Conservation (phyloP, 2,888 invertebrate species). For the Mythimna pallens region DNA sequence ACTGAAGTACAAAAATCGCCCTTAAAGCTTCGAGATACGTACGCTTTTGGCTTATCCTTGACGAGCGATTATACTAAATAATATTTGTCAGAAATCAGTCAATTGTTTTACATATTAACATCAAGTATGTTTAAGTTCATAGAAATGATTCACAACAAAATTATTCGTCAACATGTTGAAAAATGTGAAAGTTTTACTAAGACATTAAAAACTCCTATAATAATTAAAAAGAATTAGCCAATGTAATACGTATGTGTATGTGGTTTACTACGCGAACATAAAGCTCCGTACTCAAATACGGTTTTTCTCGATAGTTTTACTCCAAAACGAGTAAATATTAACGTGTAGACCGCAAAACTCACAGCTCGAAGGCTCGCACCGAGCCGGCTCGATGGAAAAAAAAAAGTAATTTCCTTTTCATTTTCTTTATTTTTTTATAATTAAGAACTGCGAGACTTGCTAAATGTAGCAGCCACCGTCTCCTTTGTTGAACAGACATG, state of each 20-base stretch:
- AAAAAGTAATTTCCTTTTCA: too few species aligned
- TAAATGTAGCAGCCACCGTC: too few species aligned
- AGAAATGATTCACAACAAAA: conserved; percentile 13
- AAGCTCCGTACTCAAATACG: too few species aligned
- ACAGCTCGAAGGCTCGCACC: too few species aligned
- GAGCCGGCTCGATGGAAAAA: too few species aligned
- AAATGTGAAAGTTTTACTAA: background rate
- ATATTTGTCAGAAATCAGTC: background rate
- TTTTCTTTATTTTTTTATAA: too few species aligned
- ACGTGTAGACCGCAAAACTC: too few species aligned
- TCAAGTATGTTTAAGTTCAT: background rate
- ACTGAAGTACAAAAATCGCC: conserved; percentile 2
- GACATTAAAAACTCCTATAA: background rate
- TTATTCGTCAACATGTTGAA: conserved; percentile 8
- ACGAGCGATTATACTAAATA: background rate
- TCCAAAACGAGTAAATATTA: too few species aligned
- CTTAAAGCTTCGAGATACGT: background rate
- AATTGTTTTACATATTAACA: conserved; percentile 5
- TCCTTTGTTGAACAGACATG: too few species aligned
- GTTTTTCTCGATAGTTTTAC: too few species aligned
- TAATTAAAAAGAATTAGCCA: background rate
- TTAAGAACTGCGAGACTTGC: too few species aligned
- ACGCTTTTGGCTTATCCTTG: background rate
- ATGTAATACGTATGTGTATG: too few species aligned
- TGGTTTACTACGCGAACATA: conserved; percentile 1